Evolutionary conservation across 1,140 invertebrate genomes (phyloP).

Genomic region (Batillaria attramentaria): DNA sequence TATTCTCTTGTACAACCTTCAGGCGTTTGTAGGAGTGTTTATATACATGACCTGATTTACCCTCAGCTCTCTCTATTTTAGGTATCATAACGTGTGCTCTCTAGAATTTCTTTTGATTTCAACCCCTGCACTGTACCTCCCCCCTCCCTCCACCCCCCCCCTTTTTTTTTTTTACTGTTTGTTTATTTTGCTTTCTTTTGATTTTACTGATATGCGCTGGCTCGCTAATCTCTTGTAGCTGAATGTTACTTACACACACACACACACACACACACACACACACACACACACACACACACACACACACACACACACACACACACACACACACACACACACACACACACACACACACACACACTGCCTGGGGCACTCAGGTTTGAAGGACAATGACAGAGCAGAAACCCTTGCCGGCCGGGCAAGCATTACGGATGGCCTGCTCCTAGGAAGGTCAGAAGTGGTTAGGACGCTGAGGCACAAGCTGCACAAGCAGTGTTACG

Average conservation of each 20-base stretch:
- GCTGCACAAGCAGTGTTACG: neutral
- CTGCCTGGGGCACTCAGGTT: neutral
- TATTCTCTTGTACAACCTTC: neutral
- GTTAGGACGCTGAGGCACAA: neutral
- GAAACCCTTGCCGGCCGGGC: neutral
- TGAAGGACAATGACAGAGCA: neutral
- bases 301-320: neutral
- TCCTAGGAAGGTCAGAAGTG: neutral
- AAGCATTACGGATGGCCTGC: neutral
- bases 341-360: neutral
- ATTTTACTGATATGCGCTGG: neutral
- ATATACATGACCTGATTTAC: neutral
- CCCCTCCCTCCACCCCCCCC: too few relatives aligned
- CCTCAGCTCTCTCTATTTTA: neutral
- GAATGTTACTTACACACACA: neutral
- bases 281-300: neutral
- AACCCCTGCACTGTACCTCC: neutral
- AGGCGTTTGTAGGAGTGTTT: neutral
- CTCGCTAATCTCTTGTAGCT: neutral
- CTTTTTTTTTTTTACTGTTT: neutral
- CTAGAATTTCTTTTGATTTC: neutral
- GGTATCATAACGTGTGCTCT: neutral
- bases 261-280: neutral
- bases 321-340: neutral
- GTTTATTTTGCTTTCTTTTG: neutral